Percentiles rank a stretch among this genome's conserved stretches.
Evolutionary conservation across 2,888 invertebrate species (phyloP).

Genomic region (Pheosia tremula): DNA sequence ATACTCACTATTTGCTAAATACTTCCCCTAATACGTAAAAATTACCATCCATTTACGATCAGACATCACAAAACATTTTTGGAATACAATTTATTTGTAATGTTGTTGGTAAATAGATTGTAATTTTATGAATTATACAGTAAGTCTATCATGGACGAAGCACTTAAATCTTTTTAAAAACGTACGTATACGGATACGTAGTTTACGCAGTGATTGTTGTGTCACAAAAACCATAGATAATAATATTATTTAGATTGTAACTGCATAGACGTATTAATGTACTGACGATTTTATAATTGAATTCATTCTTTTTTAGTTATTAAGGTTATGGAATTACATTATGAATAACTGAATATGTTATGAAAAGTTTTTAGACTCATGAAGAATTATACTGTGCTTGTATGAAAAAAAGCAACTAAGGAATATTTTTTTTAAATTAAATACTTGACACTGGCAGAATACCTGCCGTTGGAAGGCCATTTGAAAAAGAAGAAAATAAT

Average conservation of each 20-base stretch:
- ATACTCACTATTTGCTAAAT: no score
- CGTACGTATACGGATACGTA: constrained; percentile 20
- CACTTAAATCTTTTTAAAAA: neutral
- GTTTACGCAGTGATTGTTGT: constrained; percentile 28
- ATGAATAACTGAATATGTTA: neutral
- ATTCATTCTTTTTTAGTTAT: constrained; percentile 18
- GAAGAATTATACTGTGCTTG: neutral
- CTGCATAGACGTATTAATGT: constrained; percentile 29
- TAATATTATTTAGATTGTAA: constrained; percentile 16
- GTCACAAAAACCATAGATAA: constrained; percentile 43
- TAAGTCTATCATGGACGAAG: neutral
- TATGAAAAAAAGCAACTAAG: no score
- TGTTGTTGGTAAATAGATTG: no score
- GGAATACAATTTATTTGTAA: no score
- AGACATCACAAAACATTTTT: no score
- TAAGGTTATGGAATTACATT: constrained; percentile 18
- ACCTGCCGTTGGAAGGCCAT: no score
- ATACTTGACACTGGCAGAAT: no score
- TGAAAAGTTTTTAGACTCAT: neutral
- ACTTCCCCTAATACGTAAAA: no score
- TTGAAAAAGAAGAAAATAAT: neutral
- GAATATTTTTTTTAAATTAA: neutral
- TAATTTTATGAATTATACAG: no score
- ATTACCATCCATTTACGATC: no score
- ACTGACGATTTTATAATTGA: constrained; percentile 24